Evolutionary conservation across 2,113 vertebrate species (phyloP).

Genomic region (Dasypus novemcinctus): DNA sequence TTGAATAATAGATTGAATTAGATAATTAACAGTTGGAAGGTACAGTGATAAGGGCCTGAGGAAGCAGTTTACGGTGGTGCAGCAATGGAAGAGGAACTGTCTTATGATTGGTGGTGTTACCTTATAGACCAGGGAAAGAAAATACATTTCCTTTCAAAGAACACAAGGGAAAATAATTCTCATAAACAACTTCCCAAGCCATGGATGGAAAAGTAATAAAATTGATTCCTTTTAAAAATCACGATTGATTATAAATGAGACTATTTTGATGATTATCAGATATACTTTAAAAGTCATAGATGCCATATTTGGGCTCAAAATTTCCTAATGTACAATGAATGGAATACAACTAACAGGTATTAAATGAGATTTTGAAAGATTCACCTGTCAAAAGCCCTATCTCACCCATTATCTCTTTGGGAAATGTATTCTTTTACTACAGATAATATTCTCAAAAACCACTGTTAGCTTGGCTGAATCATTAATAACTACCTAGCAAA

Average conservation of each 20-base stretch:
- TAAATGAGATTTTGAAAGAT: background rate
- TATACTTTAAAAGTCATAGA: background rate
- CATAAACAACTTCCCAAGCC: background rate
- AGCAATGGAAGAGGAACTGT: background rate
- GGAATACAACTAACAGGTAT: background rate
- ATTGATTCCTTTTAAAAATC: background rate
- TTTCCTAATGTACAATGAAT: background rate
- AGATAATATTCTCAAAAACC: background rate
- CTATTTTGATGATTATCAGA: background rate
- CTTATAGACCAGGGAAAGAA: background rate
- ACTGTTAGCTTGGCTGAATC: background rate
- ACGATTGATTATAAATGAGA: background rate
- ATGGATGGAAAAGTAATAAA: background rate
- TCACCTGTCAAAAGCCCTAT: background rate
- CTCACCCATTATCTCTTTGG: background rate
- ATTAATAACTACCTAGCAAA: background rate
- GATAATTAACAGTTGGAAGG: background rate
- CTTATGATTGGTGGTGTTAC: background rate
- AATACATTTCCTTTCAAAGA: constrained; percentile 20
- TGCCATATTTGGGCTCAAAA: background rate
- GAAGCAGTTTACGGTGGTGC: background rate
- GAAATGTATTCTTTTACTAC: constrained; percentile 13
- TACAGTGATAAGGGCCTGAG: background rate
- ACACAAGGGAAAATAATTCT: background rate
- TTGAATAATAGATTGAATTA: constrained; percentile 16